phyloP scores from a whole-genome alignment of 1,140 invertebrate genomes.

The Drosophila santomea region DNA sequence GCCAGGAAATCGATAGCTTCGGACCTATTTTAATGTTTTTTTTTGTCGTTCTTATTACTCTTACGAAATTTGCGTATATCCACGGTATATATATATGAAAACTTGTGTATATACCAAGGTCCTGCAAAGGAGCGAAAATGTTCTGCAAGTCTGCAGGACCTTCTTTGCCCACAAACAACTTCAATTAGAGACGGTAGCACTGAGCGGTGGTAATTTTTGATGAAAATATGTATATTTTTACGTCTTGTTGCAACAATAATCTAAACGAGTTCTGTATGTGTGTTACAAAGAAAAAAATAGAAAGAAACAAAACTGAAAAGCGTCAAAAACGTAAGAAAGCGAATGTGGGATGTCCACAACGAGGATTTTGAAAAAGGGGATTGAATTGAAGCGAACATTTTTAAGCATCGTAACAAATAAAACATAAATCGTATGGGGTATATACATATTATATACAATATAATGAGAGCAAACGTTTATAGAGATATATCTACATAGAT shows the following conservation, averaged over 20 bases:
- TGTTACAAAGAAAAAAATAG: constrained; percentile 30
- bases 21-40: constrained; percentile 22
- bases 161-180: constrained; percentile 6
- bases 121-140: background rate
- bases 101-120: constrained; percentile 28
- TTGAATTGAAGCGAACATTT: constrained; percentile 7
- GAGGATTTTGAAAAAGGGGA: constrained; percentile 18
- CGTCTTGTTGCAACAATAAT: constrained; percentile 57
- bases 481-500: constrained; percentile 26
- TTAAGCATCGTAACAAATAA: constrained; percentile 30
- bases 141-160: constrained; percentile 1
- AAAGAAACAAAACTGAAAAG: constrained; percentile 17
- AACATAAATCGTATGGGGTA: constrained; percentile 26
- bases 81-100: constrained; percentile 28
- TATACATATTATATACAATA: constrained; percentile 28
- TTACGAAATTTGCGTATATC: constrained; percentile 23
- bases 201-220: constrained; percentile 31
- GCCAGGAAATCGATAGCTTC: constrained; percentile 14
- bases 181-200: constrained; percentile 35
- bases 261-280: constrained; percentile 54
- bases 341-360: background rate
- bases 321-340: constrained; percentile 14
- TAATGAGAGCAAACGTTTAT: constrained; percentile 43
- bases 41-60: constrained; percentile 33
- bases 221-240: constrained; percentile 50